Evolutionary conservation across 2,888 invertebrate genomes (phyloP).

Genomic region (Hartigia nigra): DNA sequence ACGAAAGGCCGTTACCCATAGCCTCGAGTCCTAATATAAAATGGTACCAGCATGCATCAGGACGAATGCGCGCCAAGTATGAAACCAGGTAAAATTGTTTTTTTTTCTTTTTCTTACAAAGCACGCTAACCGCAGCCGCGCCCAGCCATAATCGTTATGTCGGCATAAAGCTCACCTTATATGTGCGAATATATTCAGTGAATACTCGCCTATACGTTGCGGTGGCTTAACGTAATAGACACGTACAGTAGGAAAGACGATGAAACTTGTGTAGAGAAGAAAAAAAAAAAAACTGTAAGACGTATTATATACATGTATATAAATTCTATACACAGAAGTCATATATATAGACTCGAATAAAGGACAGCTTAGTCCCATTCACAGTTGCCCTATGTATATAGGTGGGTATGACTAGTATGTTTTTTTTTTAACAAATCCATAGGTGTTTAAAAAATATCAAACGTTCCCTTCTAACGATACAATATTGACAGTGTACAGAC

Average conservation of each 20-base stretch:
- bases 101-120: not conserved
- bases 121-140: not conserved
- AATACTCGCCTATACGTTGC: not conserved
- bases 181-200: not conserved
- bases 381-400: not conserved
- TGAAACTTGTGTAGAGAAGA: not conserved
- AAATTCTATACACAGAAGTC: no score
- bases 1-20: not conserved
- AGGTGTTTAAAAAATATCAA: not conserved
- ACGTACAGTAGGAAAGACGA: not conserved
- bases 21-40: not conserved
- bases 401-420: not conserved
- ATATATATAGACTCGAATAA: not conserved
- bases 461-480: not conserved
- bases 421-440: not conserved
- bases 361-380: not conserved
- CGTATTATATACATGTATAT: no score
- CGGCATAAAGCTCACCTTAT: not conserved
- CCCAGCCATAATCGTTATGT: not conserved
- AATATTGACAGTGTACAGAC: constrained; percentile 19
- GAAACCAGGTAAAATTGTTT: not conserved
- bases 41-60: not conserved
- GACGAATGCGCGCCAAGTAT: not conserved
- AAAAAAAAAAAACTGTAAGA: not conserved
- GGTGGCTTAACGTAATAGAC: not conserved